Percentiles rank a stretch among this genome's conserved stretches.
phyloP scores from a whole-genome alignment of 1,140 invertebrate genomes.

The Drosophila funebris region DNA sequence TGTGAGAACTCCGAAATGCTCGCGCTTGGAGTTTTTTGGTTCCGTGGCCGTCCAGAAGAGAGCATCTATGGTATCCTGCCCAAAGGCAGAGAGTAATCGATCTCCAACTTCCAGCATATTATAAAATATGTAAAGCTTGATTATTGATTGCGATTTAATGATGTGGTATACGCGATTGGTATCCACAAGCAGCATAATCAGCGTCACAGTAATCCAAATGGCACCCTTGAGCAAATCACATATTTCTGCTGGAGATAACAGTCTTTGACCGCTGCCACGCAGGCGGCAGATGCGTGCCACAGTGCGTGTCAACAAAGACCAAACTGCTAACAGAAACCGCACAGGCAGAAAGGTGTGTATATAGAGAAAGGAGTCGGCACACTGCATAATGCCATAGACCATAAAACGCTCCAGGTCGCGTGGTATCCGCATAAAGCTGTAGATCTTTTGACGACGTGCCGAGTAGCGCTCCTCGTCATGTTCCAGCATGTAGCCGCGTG shows the following conservation, averaged over 20 bases:
- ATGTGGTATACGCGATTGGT: constrained; percentile 99
- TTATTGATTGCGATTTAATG: constrained; percentile 99
- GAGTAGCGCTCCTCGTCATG: constrained; percentile 97
- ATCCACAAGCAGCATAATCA: constrained; percentile 95
- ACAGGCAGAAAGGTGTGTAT: constrained; percentile 99
- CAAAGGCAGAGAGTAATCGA: constrained; percentile 97
- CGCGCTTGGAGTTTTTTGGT: constrained; percentile 90
- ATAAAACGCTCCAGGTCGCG: constrained; percentile 97
- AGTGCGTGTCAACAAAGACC: constrained; percentile 90
- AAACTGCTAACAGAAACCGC: constrained; percentile 93
- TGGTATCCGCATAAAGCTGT: constrained; percentile 98
- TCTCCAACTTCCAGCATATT: constrained; percentile 99
- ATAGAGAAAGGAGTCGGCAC: constrained; percentile 99
- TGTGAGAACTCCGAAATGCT: constrained; percentile 93
- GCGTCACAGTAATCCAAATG: constrained; percentile 93
- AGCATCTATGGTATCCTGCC: constrained; percentile 98
- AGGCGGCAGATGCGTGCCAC: constrained; percentile 90
- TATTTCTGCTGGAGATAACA: constrained; percentile 95
- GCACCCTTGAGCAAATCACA: constrained; percentile 98
- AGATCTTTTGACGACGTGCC: constrained; percentile 96
- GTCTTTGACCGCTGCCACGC: constrained; percentile 83
- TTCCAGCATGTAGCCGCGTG: constrained; percentile 95
- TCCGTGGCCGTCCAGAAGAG: constrained; percentile 99
- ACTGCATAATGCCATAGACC: constrained; percentile 97
- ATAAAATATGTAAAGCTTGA: constrained; percentile 99